Evolutionary conservation across 2,888 invertebrate species (phyloP), one percentile per base, ranked within the genome.

Genomic region (Lapara coniferarum): DNA sequence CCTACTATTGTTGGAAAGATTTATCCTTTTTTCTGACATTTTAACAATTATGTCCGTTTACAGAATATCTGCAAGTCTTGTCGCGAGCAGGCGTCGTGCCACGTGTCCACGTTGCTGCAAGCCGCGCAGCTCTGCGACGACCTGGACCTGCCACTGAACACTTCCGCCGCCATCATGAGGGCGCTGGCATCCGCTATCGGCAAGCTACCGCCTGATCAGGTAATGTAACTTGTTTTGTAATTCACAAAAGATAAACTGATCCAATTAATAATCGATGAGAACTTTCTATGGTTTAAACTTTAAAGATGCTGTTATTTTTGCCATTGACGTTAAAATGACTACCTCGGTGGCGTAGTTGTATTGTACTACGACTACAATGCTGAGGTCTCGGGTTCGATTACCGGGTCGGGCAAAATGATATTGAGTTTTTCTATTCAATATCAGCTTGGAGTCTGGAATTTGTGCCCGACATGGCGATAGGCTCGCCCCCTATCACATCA

Each of bases 21-120:
- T 1, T 12, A 13, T 51, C 10, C 8, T 3, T 52, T 4, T 6
- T 12, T 14, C 30, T 37, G 46, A 55, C 52, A 53, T 13, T 37
- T 63, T 51, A 7, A 51, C 37, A 37, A 7, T 0, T 37, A 5
- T 37, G 37, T 37, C 8, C 8, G 0, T 37, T 56, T 14, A 4
- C 81, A 93, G 92, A 97, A 95, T 81, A 97, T 99, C 75, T 98
- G 98, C 87, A 95, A 96, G 67, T 95, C 96, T 16, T 98, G 98
- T 83, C 95, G 96, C 58, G 92, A 95, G 69, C 96, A 97, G 80
- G 98, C 98, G 96, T 94, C 95, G 0, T 86, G 94, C 14, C 97
- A 98, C 88, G 96, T 97, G 69, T 94, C 95, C 52, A 95, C 96
- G 52, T 92, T 98, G 71, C 91, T 98, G 78, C 95, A 96, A 81